These are phyloP conservation scores for Collichthys lucidus DNA, from an alignment of 2,113 vertebrate species.

Conservation along the genomic window DNA sequence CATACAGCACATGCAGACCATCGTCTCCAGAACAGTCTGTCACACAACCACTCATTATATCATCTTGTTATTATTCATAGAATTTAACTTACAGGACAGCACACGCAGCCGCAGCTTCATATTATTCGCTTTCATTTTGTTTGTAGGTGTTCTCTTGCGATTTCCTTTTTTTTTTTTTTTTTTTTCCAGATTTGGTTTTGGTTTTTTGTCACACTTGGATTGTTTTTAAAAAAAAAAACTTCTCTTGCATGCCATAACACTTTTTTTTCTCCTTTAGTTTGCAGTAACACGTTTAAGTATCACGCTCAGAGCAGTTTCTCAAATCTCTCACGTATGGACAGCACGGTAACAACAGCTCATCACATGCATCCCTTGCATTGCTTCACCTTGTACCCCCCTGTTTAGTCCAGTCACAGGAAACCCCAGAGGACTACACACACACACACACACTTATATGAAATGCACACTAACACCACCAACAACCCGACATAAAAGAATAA, in stretches of 20 bases:
- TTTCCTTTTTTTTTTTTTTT: slow-evolving; percentile 57
- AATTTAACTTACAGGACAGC: slow-evolving; percentile 57
- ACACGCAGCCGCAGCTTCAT: slow-evolving; percentile 58
- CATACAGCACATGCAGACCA: slow-evolving; percentile 45
- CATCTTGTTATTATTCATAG: slow-evolving; percentile 49
- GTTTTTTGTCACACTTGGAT: slow-evolving; percentile 77
- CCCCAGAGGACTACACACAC: slow-evolving; percentile 49
- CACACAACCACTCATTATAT: slow-evolving; percentile 56
- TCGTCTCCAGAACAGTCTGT: slow-evolving; percentile 46
- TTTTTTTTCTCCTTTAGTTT: slow-evolving; percentile 54
- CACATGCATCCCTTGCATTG: slow-evolving; percentile 67
- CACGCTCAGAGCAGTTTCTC: slow-evolving; percentile 68
- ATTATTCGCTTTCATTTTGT: slow-evolving; percentile 69
- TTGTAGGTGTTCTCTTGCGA: slow-evolving; percentile 65
- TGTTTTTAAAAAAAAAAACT: slow-evolving; percentile 64
- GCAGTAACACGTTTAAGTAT: slow-evolving; percentile 52
- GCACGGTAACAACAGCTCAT: slow-evolving; percentile 66
- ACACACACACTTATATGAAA: slow-evolving; percentile 30
- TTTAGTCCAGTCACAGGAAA: slow-evolving; percentile 41
- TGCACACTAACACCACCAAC: slow-evolving; percentile 45
- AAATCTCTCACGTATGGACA: slow-evolving; percentile 70
- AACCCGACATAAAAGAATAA: slow-evolving; percentile 64
- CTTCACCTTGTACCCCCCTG: slow-evolving; percentile 50
- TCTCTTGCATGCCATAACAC: slow-evolving; percentile 69
- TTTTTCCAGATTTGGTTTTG: slow-evolving; percentile 71